Conservation (phyloP, 1,140 invertebrate genomes). For the Drosophila nebulosa region DNA sequence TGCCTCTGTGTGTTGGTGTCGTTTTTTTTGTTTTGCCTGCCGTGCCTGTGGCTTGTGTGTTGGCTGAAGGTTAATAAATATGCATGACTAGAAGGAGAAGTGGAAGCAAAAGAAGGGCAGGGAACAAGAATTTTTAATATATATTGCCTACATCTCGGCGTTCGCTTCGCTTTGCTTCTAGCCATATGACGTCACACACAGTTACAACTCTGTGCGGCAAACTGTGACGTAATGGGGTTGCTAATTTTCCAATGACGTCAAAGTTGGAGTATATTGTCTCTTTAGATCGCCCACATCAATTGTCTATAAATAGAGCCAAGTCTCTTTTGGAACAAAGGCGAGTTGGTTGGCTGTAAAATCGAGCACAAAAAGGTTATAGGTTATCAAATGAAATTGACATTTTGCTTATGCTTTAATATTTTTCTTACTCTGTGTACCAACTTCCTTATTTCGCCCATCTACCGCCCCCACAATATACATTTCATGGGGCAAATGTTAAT, state of each 20-base stretch:
- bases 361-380: background rate
- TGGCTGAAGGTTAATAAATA: constrained; percentile 64
- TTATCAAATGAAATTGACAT: background rate
- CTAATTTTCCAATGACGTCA: background rate
- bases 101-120: background rate
- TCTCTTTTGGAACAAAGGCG: background rate
- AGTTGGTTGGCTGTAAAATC: background rate
- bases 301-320: background rate
- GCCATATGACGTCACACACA: constrained; percentile 33
- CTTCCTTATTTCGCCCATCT: no score
- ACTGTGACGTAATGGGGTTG: background rate
- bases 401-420: background rate
- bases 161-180: background rate
- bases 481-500: background rate
- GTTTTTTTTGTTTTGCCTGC: constrained; percentile 2
- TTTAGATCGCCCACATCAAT: background rate
- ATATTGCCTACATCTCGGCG: constrained; percentile 29
- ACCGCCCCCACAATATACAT: background rate
- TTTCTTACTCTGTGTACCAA: no score
- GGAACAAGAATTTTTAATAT: background rate
- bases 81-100: constrained; percentile 24
- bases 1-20: background rate
- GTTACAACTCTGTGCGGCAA: background rate
- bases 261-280: background rate
- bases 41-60: background rate